phyloP scores from a whole-genome alignment of 1,140 invertebrate genomes.

The Matsumurasca onukii region DNA sequence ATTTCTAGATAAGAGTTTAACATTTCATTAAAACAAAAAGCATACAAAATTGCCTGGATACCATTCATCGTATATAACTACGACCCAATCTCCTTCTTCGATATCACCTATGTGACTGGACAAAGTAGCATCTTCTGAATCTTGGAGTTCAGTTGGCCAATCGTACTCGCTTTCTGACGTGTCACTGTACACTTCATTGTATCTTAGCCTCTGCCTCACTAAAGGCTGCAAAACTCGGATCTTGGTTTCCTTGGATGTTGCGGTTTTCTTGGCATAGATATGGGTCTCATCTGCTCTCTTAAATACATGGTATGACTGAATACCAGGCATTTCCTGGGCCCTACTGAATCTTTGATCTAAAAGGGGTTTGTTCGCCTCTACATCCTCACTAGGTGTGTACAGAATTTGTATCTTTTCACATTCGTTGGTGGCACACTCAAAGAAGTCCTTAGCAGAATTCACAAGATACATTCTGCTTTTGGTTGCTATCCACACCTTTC shows the following conservation, averaged over 20 bases:
- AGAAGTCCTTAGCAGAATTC: slow-evolving; percentile 10
- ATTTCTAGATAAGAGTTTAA: no score
- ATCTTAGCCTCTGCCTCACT: not conserved
- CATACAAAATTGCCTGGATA: no score
- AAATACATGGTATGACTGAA: slow-evolving; percentile 11
- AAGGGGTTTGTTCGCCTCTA: not conserved
- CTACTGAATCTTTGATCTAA: slow-evolving; percentile 5
- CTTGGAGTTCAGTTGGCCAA: no score
- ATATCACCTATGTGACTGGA: no score
- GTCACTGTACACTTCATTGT: slow-evolving; percentile 3
- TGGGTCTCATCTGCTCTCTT: slow-evolving; percentile 18
- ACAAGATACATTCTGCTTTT: not conserved
- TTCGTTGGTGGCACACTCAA: not conserved
- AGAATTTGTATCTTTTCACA: slow-evolving; percentile 3
- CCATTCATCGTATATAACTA: no score
- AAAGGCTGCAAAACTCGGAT: not conserved
- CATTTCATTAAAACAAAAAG: no score
- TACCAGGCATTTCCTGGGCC: slow-evolving; percentile 1
- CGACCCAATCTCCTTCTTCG: no score
- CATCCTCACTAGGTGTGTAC: not conserved
- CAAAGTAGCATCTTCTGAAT: no score
- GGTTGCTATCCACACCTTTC: slow-evolving; percentile 28
- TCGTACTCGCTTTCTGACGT: no score
- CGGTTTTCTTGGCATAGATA: slow-evolving; percentile 9
- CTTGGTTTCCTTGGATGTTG: slow-evolving; percentile 1